Evolutionary conservation across 37 sponge, comb jelly and placozoan species (phyloP).

Genomic region (Eunapius fragilis): DNA sequence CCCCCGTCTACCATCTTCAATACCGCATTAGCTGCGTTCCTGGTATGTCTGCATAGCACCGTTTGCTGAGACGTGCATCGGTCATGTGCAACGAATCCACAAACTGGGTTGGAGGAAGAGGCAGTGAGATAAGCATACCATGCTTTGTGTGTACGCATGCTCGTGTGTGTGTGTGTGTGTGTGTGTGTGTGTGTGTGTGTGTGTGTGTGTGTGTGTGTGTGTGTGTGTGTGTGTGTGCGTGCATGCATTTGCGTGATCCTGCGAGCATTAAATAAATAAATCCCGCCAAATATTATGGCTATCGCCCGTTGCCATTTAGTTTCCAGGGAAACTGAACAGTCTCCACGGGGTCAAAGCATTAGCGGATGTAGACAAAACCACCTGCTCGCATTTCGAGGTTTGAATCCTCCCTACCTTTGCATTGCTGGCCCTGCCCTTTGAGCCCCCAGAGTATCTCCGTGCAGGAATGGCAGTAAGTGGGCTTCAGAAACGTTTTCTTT

Average conservation of each 20-base stretch:
- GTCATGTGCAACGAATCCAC: constrained; percentile 80
- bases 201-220: not conserved
- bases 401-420: constrained; percentile 38
- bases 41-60: constrained; percentile 57
- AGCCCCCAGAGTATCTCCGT: constrained; percentile 88
- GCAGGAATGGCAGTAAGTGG: constrained; percentile 87
- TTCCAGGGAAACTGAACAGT: not conserved
- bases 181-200: no score
- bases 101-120: constrained; percentile 39
- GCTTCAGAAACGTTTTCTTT: constrained; percentile 73
- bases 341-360: not conserved
- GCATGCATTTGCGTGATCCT: no score
- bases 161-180: no score
- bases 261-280: not conserved
- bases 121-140: not conserved
- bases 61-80: constrained; percentile 57
- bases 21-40: not conserved
- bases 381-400: no score
- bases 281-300: not conserved
- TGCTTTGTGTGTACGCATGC: not conserved
- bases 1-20: no score
- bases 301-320: not conserved
- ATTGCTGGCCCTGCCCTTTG: constrained; percentile 73
- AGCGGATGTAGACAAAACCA: no score
- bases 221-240: not conserved